Evolutionary conservation across 92 coral and sea anemone genomes (phyloP), one percentile per base, ranked within the genome.

Genomic region (Zoanthus gigantus): DNA sequence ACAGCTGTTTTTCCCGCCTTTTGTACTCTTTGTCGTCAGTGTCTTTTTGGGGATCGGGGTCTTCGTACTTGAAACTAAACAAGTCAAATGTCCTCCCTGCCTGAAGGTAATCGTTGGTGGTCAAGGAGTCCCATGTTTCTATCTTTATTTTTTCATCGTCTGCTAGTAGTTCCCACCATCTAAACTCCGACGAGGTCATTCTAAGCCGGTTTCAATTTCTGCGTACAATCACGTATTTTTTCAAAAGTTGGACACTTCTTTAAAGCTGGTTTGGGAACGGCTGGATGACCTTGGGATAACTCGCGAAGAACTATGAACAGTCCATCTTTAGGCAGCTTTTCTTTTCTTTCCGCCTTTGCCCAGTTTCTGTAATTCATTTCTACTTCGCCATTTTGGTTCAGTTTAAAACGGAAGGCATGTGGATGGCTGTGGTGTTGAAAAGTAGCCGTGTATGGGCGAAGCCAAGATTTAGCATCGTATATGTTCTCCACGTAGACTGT

Each of bases 371-470:
- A 91, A 61, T 17, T 61, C 69, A 61, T 61, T 61, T 5, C 76
- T 67, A 89, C 90, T 44, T 92, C 92, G 6, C 94, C 82, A 6
- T 34, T 44, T 45, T 72, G 71, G 37, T 92, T 92, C 13, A 73
- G 74, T 72, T 89, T 92, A 74, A 92, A 92, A 6, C 90, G 82
- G 60, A 92, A 92, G 0, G 94, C 86, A 34, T 81, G 94, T 23
- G 92, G 92, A 18, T 86, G 88, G 71, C 87, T 80, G 60, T 92
- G 94, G 74, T 86, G 81, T 47, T 89, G 67, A 2, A 92, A 76
- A 1, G 86, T 82, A 1, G 88, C 85, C 17, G 74, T 75, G 76
- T 89, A 82, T 13, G 92, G 90, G 15, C 85, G 78, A 12, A 85
- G 52, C 94, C 88, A 92, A 14, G 85, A 72, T 45, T 89, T 92